A percentile compares a stretch with the other conserved stretches of the same genome.
Conservation (phyloP, 2,797 vertebrate genomes). For the Gephyroberyx darwinii region DNA sequence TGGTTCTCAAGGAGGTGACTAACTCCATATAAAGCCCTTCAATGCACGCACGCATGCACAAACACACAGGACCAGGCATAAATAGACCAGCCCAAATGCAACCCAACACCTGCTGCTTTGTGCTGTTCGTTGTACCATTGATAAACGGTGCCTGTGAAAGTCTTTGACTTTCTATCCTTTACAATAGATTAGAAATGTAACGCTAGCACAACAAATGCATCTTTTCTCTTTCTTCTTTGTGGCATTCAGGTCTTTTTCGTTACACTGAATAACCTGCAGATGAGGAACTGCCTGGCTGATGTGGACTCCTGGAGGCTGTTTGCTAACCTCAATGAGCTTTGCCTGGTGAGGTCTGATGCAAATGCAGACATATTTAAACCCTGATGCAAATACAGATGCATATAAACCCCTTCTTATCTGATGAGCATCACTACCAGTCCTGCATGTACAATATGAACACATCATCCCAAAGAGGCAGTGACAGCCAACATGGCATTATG, state of each 20-base stretch:
- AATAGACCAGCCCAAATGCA: conserved; percentile 53
- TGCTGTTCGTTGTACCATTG: conserved; percentile 24
- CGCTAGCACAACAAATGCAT: conserved; percentile 11
- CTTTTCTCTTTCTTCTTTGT: conserved; percentile 44
- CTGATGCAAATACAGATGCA: not conserved
- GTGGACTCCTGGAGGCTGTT: conserved; percentile 89
- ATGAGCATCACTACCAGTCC: no score
- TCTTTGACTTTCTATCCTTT: conserved; percentile 31
- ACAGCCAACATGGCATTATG: not conserved
- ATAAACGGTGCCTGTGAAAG: conserved; percentile 21
- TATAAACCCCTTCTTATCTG: not conserved
- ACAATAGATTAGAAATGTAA: conserved; percentile 48
- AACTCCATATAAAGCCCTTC: conserved; percentile 11
- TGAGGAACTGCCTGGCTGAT: conserved; percentile 84
- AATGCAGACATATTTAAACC: not conserved
- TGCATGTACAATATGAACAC: conserved; percentile 29
- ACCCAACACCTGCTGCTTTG: conserved; percentile 59
- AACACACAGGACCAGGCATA: conserved; percentile 31
- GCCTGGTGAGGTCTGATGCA: conserved; percentile 83
- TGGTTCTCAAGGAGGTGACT: conserved; percentile 92
- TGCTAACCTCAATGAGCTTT: conserved; percentile 90
- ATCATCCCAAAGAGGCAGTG: not conserved
- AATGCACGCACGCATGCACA: conserved; percentile 11
- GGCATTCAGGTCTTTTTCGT: conserved; percentile 86
- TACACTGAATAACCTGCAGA: conserved; percentile 85